Conservation (phyloP, 2,888 invertebrate species). For the Pseudococcus jackbeardsleyi region DNA sequence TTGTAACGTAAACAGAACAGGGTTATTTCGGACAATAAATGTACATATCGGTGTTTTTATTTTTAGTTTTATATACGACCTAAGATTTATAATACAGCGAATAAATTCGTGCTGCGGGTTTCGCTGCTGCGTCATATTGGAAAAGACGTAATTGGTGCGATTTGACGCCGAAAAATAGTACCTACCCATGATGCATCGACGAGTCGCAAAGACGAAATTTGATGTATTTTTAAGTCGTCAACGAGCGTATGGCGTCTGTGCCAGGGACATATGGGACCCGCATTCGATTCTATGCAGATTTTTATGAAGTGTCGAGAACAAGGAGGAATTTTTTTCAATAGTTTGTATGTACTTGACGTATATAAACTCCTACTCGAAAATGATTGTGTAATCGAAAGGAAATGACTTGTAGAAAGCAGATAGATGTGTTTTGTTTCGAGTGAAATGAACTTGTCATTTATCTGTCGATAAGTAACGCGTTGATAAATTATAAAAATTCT, state of each 20-base stretch:
- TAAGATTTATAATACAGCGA: background rate
- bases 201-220: background rate
- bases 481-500: too few species aligned
- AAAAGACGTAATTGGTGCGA: background rate
- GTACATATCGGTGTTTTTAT: background rate
- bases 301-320: background rate
- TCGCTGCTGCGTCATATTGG: background rate
- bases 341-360: background rate
- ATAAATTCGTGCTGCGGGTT: background rate
- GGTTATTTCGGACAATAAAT: constrained; percentile 32
- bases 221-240: background rate
- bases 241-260: background rate
- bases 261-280: background rate
- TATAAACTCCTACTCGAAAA: background rate
- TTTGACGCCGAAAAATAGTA: background rate
- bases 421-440: too few species aligned
- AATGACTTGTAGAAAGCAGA: background rate
- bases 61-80: background rate
- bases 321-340: background rate
- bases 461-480: background rate
- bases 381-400: background rate
- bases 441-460: background rate
- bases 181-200: background rate
- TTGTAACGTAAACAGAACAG: constrained; percentile 22
- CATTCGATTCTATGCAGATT: background rate